Evolutionary conservation across 2,888 invertebrate genomes (phyloP).

Genomic region (Protodeltote pygarga): DNA sequence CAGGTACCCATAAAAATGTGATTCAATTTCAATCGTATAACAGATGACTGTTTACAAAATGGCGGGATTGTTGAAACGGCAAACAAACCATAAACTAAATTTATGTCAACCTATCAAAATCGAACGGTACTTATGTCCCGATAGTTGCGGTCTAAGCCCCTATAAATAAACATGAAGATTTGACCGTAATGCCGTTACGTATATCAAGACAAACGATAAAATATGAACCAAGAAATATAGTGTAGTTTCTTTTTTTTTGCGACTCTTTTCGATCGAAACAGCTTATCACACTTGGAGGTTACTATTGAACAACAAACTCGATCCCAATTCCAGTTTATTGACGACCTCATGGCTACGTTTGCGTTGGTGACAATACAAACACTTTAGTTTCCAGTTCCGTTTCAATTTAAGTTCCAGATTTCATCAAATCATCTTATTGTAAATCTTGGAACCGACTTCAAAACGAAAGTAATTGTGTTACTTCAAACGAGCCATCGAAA

Average conservation of each 20-base stretch:
- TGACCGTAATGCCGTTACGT: constrained; percentile 56
- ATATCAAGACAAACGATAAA: constrained; percentile 58
- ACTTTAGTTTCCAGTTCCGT: too few species aligned
- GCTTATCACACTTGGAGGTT: too few species aligned
- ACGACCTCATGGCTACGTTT: too few species aligned
- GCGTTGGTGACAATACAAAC: too few species aligned
- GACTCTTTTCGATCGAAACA: background rate
- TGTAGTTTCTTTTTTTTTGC: constrained; percentile 1
- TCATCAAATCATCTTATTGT: too few species aligned
- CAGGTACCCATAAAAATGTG: constrained; percentile 36
- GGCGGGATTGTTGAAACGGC: constrained; percentile 33
- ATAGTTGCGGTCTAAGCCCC: constrained; percentile 57
- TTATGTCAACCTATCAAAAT: constrained; percentile 49
- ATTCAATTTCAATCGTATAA: constrained; percentile 46
- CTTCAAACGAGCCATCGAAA: too few species aligned
- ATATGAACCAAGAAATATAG: constrained; percentile 45
- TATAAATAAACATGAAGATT: constrained; percentile 75
- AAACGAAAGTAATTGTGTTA: too few species aligned
- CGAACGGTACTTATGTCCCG: constrained; percentile 29
- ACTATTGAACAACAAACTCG: too few species aligned
- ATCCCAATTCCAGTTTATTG: too few species aligned
- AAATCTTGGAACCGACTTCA: too few species aligned
- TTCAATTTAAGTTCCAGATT: too few species aligned
- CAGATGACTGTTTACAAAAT: constrained; percentile 30
- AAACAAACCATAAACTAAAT: constrained; percentile 51